Percentiles rank a stretch among this genome's conserved stretches.
These are phyloP conservation scores for Pseudomyrmex sp. DNA, from an alignment of 1,140 invertebrate species.

Conservation along the genomic window DNA sequence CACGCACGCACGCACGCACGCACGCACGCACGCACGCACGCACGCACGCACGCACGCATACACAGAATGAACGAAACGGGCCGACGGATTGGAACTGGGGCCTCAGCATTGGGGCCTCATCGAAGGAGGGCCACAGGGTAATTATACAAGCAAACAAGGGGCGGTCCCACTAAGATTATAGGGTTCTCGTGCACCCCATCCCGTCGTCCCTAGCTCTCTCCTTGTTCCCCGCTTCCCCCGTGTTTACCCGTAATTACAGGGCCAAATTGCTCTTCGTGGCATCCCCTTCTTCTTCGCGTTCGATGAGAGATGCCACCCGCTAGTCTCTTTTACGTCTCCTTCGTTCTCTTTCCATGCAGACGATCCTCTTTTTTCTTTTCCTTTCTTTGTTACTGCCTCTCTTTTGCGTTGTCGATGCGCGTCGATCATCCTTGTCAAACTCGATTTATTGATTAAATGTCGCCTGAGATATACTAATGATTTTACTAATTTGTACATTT, in stretches of 20 bases:
- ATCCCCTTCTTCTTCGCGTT: conserved; percentile 45
- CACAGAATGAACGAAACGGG: conserved; percentile 75
- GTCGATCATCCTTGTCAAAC: conserved; percentile 12
- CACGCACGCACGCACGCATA: too few species aligned
- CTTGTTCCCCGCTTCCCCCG: conserved; percentile 56
- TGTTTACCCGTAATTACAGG: conserved; percentile 82
- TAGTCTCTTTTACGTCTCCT: conserved; percentile 62
- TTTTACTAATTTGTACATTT: conserved; percentile 10
- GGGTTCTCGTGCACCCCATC: conserved; percentile 68
- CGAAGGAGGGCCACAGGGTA: conserved; percentile 80
- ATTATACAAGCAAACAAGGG: conserved; percentile 84
- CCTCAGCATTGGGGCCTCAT: conserved; percentile 72
- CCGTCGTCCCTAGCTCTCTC: conserved; percentile 69
- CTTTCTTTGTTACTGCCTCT: not conserved
- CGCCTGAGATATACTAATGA: not conserved
- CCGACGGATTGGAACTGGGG: conserved; percentile 76
- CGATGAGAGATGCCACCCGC: conserved; percentile 67
- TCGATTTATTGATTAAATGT: conserved; percentile 48
- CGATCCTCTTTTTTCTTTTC: not conserved
- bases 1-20: too few species aligned
- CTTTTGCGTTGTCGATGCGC: not conserved
- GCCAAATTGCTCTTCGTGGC: conserved; percentile 76
- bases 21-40: not conserved
- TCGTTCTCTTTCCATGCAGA: conserved; percentile 14
- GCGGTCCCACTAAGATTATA: conserved; percentile 82